These are phyloP conservation scores for Caenorhabditis afra DNA, from an alignment of 2,888 invertebrate species.

Conservation along the genomic window DNA sequence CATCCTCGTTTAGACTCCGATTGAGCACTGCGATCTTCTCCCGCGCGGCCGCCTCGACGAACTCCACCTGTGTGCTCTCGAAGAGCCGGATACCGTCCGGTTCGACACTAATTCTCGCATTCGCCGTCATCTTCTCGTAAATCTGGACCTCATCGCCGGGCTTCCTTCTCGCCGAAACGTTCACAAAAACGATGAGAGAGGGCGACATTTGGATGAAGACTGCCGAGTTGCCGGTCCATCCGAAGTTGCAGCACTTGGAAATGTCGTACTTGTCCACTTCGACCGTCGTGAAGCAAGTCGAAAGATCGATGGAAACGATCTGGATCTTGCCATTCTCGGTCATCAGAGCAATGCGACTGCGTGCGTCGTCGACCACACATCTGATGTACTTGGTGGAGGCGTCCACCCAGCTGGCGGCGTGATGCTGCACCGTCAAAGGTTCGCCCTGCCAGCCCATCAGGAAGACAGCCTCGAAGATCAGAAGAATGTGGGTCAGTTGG, in stretches of 20 bases:
- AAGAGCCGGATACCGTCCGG: slow-evolving; percentile 63
- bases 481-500: slow-evolving; percentile 63
- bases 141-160: slow-evolving; percentile 33
- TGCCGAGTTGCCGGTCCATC: slow-evolving; percentile 52
- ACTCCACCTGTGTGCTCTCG: slow-evolving; percentile 50
- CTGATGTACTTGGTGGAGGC: slow-evolving; percentile 36
- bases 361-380: slow-evolving; percentile 48
- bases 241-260: slow-evolving; percentile 50
- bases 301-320: slow-evolving; percentile 57
- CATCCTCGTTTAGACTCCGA: slow-evolving; percentile 56
- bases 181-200: slow-evolving; percentile 36
- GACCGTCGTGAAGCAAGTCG: slow-evolving; percentile 38
- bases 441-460: slow-evolving; percentile 68
- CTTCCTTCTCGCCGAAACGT: slow-evolving; percentile 21
- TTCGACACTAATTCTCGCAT: slow-evolving; percentile 61
- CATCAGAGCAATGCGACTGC: slow-evolving; percentile 57
- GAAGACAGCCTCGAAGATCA: slow-evolving; percentile 61
- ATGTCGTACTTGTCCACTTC: slow-evolving; percentile 35
- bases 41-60: slow-evolving; percentile 53
- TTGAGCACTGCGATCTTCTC: slow-evolving; percentile 49
- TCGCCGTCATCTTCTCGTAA: slow-evolving; percentile 49
- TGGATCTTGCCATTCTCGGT: slow-evolving; percentile 50
- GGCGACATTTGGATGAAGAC: slow-evolving; percentile 54
- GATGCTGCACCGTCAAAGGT: slow-evolving; percentile 43
- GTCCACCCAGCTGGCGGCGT: slow-evolving; percentile 54